Conservation (phyloP, 2,888 invertebrate genomes). For the Drosophila macrospina region DNA sequence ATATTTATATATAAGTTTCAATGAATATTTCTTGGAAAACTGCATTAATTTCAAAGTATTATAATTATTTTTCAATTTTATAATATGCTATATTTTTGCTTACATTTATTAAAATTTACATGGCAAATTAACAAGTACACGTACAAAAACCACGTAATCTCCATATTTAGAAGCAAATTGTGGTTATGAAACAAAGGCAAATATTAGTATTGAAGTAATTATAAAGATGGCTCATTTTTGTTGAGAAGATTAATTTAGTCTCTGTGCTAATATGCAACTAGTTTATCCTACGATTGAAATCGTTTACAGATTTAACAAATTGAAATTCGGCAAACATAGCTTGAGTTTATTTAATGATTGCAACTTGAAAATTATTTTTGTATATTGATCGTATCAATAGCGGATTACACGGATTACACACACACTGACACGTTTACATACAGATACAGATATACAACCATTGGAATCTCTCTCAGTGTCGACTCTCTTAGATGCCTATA, state of each 20-base stretch:
- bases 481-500: constrained; percentile 34
- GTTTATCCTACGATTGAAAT: not conserved
- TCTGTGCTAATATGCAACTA: no score
- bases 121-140: not conserved
- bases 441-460: not conserved
- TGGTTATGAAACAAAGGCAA: constrained; percentile 3
- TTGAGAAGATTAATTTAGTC: no score
- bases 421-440: not conserved
- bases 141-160: not conserved
- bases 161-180: not conserved
- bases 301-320: not conserved
- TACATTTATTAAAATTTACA: not conserved
- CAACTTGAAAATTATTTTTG: not conserved
- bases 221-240: no score
- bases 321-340: not conserved
- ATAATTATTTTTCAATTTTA: no score
- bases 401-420: not conserved
- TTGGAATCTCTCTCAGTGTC: not conserved
- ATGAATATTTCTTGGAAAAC: no score
- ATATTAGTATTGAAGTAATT: not conserved
- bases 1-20: no score
- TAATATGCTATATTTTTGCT: no score
- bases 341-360: not conserved
- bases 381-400: not conserved
- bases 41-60: no score